Conservation (phyloP, 2,113 vertebrate genomes). For the Raphicerus campestris region DNA sequence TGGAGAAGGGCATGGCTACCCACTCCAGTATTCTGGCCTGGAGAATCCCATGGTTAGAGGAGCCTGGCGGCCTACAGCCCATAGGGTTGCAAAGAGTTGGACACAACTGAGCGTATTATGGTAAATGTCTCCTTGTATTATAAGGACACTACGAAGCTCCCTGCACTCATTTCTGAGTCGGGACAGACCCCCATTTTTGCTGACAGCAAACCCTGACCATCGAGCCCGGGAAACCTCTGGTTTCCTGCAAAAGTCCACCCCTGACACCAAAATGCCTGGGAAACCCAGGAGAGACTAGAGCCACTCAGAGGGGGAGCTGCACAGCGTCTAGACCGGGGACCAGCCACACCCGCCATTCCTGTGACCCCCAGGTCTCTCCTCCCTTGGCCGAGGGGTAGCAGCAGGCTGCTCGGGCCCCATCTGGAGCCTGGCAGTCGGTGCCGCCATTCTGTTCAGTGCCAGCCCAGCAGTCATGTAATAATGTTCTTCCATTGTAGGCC, state of each 20-base stretch:
- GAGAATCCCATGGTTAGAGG: not conserved
- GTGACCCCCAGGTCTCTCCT: not conserved
- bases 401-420: not conserved
- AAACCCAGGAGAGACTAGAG: not conserved
- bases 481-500: not conserved
- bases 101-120: not conserved
- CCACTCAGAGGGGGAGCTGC: accelerated
- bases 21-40: not conserved
- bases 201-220: not conserved
- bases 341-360: not conserved
- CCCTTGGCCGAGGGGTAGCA: not conserved
- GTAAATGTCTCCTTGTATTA: not conserved
- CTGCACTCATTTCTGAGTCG: not conserved
- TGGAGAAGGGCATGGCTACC: not conserved
- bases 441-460: not conserved
- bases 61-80: not conserved
- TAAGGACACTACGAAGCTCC: not conserved
- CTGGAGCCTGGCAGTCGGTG: accelerated
- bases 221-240: not conserved
- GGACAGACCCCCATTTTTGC: not conserved
- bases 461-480: not conserved
- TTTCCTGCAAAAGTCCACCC: not conserved
- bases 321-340: accelerated
- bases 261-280: not conserved
- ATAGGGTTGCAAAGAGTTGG: not conserved